Evolutionary conservation across 2,113 vertebrate genomes (phyloP), one percentile per base, ranked within the genome.

Genomic region (Bathybates hornii): DNA sequence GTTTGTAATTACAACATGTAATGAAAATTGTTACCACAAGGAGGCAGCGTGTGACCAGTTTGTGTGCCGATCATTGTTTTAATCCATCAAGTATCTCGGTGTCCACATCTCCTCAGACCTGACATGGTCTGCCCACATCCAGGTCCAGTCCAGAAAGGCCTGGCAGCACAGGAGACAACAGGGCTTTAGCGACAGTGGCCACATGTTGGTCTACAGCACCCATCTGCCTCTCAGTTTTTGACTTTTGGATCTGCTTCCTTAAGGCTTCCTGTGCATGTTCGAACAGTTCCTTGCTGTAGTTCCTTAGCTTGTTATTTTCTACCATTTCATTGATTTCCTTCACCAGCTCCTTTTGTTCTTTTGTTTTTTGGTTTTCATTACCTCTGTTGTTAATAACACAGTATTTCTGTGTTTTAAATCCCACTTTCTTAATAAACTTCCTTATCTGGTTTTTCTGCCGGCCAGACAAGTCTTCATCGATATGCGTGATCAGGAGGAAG

Each of bases 371-470:
- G 1, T 27, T 43, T 73, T 27, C 13, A 9, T 24, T 0, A n/a
- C 66, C 13, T 71, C 2, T 45, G 5, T 27, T 43, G 5, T 24
- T 73, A 73, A 73, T 16, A 73, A 43, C 66, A 73, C 38, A 73
- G 21, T 73, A 73, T 45, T 43, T 73, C 38, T 73, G n/a, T 45
- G 38, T 73, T 73, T 73, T 27, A 73, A 73, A 73, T 27, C 21
- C n/a, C 38, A 45, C 38, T 45, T 73, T 27, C 5, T 45, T 9
- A 43, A 73, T 45, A 73, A 73, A 73, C 36, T 24, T 7, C 38
- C 21, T 24, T 45, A 45, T 45, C n/a, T 73, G 38, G 5, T 73
- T 73, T 43, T 0, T 27, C n/a, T 73, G n/a, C 38, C 0, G 1
- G 6, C 0, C 1, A 45, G 66, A 45, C 38, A 73, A 16, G 13